Base-by-base conservation (phyloP, 1,140 invertebrate species). In the Scylla paramamosain region DNA sequence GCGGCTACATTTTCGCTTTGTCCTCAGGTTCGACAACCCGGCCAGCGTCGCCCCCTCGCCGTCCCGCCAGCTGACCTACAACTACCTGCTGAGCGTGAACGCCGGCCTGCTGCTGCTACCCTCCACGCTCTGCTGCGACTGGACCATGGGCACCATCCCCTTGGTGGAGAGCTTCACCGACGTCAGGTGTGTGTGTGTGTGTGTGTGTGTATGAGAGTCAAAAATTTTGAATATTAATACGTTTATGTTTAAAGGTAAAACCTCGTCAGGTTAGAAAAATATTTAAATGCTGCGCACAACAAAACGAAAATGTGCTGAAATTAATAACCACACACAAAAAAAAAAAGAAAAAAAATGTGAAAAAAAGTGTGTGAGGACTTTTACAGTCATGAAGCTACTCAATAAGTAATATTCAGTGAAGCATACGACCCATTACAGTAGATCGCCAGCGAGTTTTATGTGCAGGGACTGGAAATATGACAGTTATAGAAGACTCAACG, bases 71-170 rank as follows among this genome's bases (percentile, higher is more conserved):
- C 97, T 99, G 90, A 99, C 99, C 4, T 99, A 99, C 97, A 98
- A 99, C 97, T 99, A 99, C 97, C 97, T 99, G 94, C 98, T 99
- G 86, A 98, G 98, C 52, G 97, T 99, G 59, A 99, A 99, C 97
- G 97, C 98, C 48, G 99, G 99, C 98, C 97, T 99, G 82, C 97
- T 99, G 87, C 97, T 99, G 59, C 98, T 99, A 97, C 99, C 99
- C 20, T 98, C 98, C 95, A 98, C 98, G 96, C 97, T 99, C 25
- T 99, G 99, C 97, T 99, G 99, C 97, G 99, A 99, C 97, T 99
- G 99, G 99, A 99, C 99, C 84, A 99, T 99, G 99, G 99, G 99
- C 59, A 99, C 99, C 45, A 98, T 99, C 92, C 98, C 99, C 0
- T 96, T 99, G 16, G 97, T 99, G 16, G 97, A 98, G 94, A 98